phyloP scores from a whole-genome alignment of 2,888 invertebrate genomes.

The Drosophila neutralis region DNA sequence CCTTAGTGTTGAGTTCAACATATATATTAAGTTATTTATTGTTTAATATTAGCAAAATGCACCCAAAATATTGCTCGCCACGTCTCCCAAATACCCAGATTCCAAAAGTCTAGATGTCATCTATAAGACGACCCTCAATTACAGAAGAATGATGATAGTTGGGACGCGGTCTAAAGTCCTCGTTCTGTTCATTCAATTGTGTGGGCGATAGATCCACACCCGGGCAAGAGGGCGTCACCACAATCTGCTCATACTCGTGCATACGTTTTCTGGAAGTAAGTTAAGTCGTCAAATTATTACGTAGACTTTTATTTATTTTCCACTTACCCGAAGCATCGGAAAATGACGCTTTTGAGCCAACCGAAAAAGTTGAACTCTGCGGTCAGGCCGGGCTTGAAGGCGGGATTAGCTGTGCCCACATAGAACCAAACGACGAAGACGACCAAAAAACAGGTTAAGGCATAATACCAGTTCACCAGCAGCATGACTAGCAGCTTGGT shows the following conservation, averaged over 20 bases:
- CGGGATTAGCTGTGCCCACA: conserved; percentile 97
- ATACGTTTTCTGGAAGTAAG: conserved; percentile 88
- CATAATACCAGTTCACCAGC: conserved; percentile 96
- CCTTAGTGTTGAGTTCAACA: conserved; percentile 21
- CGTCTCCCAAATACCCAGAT: conserved; percentile 39
- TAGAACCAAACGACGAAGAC: conserved; percentile 96
- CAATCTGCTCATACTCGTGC: conserved; percentile 93
- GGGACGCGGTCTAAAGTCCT: conserved; percentile 96
- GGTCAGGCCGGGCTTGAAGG: conserved; percentile 95
- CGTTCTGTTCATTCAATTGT: conserved; percentile 97
- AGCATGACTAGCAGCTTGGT: conserved; percentile 96
- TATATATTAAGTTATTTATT: conserved; percentile 30
- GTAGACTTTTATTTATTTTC: neutral
- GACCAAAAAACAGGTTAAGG: conserved; percentile 92
- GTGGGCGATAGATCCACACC: conserved; percentile 92
- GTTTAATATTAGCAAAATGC: conserved; percentile 51
- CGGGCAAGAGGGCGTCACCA: conserved; percentile 93
- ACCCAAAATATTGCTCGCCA: conserved; percentile 63
- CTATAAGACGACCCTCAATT: conserved; percentile 86
- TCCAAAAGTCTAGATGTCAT: conserved; percentile 72
- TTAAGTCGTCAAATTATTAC: neutral
- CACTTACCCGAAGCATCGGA: conserved; percentile 91
- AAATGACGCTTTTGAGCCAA: conserved; percentile 90
- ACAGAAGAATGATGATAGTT: conserved; percentile 96
- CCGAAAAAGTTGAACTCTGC: conserved; percentile 92